Evolutionary conservation across 2,888 invertebrate species (phyloP).

Genomic region (Ormyrus nitidulus): DNA sequence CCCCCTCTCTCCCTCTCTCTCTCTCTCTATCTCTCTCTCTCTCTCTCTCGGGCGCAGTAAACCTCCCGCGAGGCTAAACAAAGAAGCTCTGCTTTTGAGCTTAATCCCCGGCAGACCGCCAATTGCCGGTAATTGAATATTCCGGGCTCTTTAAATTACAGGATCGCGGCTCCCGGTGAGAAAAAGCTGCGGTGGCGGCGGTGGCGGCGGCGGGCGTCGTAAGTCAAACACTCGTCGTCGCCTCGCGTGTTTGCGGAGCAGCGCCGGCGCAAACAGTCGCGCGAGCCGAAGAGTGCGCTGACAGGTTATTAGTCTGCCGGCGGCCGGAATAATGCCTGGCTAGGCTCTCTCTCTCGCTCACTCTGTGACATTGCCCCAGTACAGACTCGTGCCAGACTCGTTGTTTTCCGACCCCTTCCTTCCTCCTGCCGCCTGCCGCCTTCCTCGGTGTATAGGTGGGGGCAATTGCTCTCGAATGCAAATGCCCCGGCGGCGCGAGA

Average conservation of each 20-base stretch:
- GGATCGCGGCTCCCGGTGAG: too few species aligned
- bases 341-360: too few species aligned
- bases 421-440: not conserved
- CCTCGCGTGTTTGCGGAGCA: too few species aligned
- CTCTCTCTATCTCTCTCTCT: not conserved
- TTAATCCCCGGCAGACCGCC: not conserved
- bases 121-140: not conserved
- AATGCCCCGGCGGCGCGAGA: not conserved
- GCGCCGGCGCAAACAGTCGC: too few species aligned
- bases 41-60: constrained; percentile 7
- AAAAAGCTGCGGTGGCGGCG: too few species aligned
- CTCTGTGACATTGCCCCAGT: constrained; percentile 17
- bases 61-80: not conserved
- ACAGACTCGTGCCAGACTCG: not conserved
- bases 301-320: constrained; percentile 17
- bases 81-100: not conserved
- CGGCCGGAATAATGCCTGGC: not conserved
- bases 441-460: not conserved
- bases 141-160: too few species aligned
- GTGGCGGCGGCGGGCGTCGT: too few species aligned
- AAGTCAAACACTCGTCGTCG: too few species aligned
- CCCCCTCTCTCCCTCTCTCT: too few species aligned
- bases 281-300: not conserved
- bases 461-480: constrained; percentile 15
- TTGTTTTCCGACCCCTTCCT: not conserved